Percentiles rank a stretch among this genome's conserved stretches.
phyloP scores from a whole-genome alignment of 2,113 vertebrate genomes.

The Butastur rufipennis region DNA sequence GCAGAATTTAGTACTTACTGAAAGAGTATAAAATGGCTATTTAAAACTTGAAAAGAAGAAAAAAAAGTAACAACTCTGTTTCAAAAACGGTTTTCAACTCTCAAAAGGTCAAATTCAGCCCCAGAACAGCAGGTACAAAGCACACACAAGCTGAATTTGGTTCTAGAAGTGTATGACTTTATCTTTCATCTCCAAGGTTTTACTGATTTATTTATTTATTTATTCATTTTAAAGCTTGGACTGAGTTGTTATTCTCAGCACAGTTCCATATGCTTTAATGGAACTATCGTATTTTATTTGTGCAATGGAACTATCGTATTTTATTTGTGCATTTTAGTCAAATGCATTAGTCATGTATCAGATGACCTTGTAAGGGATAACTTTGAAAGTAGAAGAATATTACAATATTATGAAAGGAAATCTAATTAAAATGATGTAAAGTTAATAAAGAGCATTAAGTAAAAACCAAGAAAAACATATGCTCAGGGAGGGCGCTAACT shows the following conservation, averaged over 20 bases:
- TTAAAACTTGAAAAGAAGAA: background rate
- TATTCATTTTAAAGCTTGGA: background rate
- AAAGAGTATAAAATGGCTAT: background rate
- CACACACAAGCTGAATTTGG: background rate
- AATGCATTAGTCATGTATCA: conserved; percentile 5
- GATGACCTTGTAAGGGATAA: conserved; percentile 35
- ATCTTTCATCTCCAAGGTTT: conserved; percentile 36
- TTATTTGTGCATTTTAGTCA: conserved; percentile 37
- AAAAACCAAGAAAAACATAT: conserved; percentile 13
- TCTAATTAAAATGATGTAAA: conserved; percentile 40
- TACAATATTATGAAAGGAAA: background rate
- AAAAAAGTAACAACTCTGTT: background rate
- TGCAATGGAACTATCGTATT: conserved; percentile 21
- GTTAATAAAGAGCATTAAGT: conserved; percentile 32
- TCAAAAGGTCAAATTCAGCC: conserved; percentile 23
- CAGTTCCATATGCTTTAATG: conserved; percentile 27
- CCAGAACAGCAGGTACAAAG: conserved; percentile 7
- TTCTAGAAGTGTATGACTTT: conserved; percentile 20
- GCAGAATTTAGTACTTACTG: background rate
- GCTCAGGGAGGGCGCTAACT: background rate
- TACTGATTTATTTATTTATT: background rate
- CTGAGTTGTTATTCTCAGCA: conserved; percentile 30
- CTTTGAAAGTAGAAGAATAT: background rate
- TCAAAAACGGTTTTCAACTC: background rate
- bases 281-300: conserved; percentile 38